Conservation (phyloP, 2,113 vertebrate species). For the Tapirus terrestris region DNA sequence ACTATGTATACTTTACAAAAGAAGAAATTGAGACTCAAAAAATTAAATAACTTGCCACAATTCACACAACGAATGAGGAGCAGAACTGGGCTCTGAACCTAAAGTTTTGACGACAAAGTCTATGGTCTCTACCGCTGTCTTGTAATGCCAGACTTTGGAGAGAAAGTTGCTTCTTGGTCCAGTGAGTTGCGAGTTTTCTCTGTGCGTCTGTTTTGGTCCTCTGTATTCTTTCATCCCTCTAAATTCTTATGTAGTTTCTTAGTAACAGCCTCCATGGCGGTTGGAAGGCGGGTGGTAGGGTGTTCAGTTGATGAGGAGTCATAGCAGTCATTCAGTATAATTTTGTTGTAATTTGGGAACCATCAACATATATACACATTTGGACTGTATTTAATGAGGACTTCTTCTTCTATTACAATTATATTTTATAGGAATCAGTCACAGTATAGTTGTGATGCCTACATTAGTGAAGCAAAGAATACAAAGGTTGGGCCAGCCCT, state of each 20-base stretch:
- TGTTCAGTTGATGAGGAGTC: background rate
- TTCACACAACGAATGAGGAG: background rate
- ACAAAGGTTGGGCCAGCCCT: no score
- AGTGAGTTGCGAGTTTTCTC: background rate
- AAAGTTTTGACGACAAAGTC: background rate
- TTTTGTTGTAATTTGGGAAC: background rate
- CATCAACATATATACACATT: background rate
- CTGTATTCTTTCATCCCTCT: background rate
- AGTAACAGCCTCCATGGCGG: background rate
- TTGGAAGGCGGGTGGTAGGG: background rate
- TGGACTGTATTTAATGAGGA: background rate
- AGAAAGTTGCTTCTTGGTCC: background rate
- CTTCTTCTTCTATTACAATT: background rate
- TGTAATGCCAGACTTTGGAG: background rate
- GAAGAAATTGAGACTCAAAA: background rate
- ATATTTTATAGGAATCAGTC: conserved; percentile 16
- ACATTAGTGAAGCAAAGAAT: background rate
- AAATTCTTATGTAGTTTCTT: background rate
- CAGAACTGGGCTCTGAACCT: background rate
- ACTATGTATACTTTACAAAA: background rate
- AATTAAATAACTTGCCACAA: background rate
- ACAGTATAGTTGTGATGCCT: background rate
- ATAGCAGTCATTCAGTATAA: background rate
- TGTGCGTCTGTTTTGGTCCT: background rate
- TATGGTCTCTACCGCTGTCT: background rate